phyloP scores from a whole-genome alignment of 2,888 invertebrate genomes.

The Tenthredo amoena region DNA sequence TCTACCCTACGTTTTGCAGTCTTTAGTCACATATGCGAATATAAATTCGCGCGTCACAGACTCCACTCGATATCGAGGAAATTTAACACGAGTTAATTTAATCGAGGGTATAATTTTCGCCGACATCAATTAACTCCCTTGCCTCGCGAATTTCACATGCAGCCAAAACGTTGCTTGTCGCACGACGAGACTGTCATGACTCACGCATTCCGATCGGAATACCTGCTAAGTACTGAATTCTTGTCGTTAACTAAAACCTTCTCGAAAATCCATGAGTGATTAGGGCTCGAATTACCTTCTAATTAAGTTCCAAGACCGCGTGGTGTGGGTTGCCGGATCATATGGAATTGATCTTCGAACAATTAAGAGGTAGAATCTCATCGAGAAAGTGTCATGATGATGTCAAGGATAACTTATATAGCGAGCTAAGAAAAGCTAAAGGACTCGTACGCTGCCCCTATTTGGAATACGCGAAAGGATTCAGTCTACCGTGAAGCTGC shows the following conservation, averaged over 20 bases:
- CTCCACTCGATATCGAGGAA: background rate
- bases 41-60: background rate
- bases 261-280: background rate
- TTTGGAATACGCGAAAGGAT: conserved; percentile 63
- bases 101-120: background rate
- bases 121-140: background rate
- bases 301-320: background rate
- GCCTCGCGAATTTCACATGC: background rate
- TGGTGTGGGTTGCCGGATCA: background rate
- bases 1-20: background rate
- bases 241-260: background rate
- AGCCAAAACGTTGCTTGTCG: background rate
- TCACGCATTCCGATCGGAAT: background rate
- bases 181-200: background rate
- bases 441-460: conserved; percentile 42
- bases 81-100: background rate
- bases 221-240: background rate
- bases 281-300: background rate
- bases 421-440: background rate
- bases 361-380: background rate
- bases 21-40: background rate
- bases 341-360: background rate
- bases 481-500: conserved; percentile 63
- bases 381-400: background rate
- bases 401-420: background rate